Percentiles rank a stretch among this genome's conserved stretches.
These are phyloP conservation scores for Porites divaricata DNA, from an alignment of 92 coral and sea anemone species.

Conservation along the genomic window DNA sequence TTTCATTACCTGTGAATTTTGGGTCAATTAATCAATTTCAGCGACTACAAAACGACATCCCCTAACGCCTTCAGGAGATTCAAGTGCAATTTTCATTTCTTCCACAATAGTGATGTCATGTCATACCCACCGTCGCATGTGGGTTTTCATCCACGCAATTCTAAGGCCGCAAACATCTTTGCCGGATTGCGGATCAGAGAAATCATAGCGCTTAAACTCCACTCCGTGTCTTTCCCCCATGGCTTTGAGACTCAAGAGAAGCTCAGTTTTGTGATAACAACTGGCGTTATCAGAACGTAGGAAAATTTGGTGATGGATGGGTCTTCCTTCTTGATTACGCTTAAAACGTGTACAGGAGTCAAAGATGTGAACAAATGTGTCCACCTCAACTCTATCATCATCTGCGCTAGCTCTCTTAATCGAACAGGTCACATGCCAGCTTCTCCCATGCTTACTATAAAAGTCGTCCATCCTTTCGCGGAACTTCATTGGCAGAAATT, in stretches of 20 bases:
- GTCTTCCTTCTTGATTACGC: constrained; percentile 6
- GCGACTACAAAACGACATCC: no score
- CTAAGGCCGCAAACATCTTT: neutral
- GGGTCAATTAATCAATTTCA: no score
- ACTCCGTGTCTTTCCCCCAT: constrained; percentile 2
- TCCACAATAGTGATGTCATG: constrained; percentile 1
- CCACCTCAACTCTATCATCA: constrained; percentile 25
- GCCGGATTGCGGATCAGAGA: neutral
- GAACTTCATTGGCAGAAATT: constrained; percentile 21
- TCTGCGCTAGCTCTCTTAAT: constrained; percentile 10
- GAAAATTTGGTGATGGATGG: constrained; percentile 33
- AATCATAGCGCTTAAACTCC: neutral
- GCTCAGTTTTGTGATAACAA: constrained; percentile 39
- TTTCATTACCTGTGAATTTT: no score
- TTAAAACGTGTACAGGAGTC: constrained; percentile 15
- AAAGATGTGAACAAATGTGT: constrained; percentile 33
- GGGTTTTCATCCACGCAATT: no score
- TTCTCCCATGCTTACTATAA: constrained; percentile 14
- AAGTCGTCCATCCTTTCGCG: constrained; percentile 21
- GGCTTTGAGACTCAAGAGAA: neutral
- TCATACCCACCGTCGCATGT: neutral
- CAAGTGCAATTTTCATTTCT: constrained; percentile 9
- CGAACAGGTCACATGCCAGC: constrained; percentile 29
- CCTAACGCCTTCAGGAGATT: neutral
- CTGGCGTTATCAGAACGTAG: constrained; percentile 28